These are phyloP conservation scores for Nanorana parkeri DNA, from an alignment of 2,113 vertebrate species.

Conservation along the genomic window DNA sequence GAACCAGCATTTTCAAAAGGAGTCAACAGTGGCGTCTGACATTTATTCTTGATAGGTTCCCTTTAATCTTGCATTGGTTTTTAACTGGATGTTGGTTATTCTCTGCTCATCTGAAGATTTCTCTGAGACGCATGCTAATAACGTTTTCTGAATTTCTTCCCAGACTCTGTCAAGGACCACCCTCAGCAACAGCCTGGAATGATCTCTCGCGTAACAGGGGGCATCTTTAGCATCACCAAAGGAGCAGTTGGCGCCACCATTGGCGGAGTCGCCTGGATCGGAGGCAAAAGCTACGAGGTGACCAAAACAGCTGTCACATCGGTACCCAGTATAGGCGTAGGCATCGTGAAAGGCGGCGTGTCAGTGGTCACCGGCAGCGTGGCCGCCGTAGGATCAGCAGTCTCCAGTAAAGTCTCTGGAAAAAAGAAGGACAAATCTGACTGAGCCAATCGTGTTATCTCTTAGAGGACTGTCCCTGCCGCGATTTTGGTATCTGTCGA, in stretches of 20 bases:
- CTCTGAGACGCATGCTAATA: too few species aligned
- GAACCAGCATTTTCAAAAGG: too few species aligned
- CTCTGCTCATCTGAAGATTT: too few species aligned
- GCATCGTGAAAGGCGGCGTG: constrained; percentile 83
- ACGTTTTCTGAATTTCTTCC: constrained; percentile 31
- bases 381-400: constrained; percentile 26
- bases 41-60: too few species aligned
- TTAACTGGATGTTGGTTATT: too few species aligned
- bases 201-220: constrained; percentile 89
- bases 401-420: constrained; percentile 47
- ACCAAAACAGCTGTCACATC: constrained; percentile 91
- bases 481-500: constrained; percentile 5
- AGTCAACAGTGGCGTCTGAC: too few species aligned
- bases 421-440: constrained; percentile 57
- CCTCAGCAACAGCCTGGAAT: constrained; percentile 87
- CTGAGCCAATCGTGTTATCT: constrained; percentile 16
- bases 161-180: constrained; percentile 87
- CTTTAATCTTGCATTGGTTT: too few species aligned
- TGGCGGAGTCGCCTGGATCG: constrained; percentile 92
- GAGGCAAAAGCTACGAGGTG: constrained; percentile 91
- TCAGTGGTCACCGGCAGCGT: constrained; percentile 45
- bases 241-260: constrained; percentile 93
- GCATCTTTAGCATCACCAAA: constrained; percentile 91
- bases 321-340: constrained; percentile 88
- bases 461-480: constrained; percentile 18